Percentiles rank a stretch among this genome's conserved stretches.
Conservation (phyloP, 2,113 vertebrate genomes). For the Galbula dea region DNA sequence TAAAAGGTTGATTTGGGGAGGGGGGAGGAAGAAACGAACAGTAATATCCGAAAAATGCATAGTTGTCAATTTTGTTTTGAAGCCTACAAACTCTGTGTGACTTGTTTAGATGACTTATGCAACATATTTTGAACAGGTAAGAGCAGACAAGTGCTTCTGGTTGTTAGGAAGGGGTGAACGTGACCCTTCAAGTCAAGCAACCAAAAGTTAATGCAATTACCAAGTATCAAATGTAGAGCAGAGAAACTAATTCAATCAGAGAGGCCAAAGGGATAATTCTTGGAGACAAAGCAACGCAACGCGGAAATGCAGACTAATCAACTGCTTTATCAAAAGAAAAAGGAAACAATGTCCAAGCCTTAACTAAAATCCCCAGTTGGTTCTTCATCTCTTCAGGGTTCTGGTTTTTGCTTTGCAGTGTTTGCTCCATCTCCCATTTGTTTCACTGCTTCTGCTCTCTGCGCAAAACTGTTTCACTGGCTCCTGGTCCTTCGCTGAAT, state of each 20-base stretch:
- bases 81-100: background rate
- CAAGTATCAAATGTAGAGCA: constrained; percentile 54
- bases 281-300: constrained; percentile 51
- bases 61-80: background rate
- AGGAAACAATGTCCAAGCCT: constrained; percentile 44
- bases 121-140: background rate
- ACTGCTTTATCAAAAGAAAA: constrained; percentile 43
- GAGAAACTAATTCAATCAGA: constrained; percentile 63
- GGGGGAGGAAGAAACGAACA: background rate
- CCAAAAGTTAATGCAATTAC: constrained; percentile 65
- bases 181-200: constrained; percentile 21
- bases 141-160: background rate
- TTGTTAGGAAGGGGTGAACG: background rate
- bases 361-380: constrained; percentile 26
- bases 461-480: background rate
- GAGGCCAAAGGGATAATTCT: constrained; percentile 51
- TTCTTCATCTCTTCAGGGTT: constrained; percentile 1
- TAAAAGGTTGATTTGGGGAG: background rate
- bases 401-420: constrained; percentile 1
- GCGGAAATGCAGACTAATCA: constrained; percentile 66
- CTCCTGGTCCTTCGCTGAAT: background rate
- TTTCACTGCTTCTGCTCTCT: constrained; percentile 1
- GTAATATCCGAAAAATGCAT: background rate
- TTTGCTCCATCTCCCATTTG: background rate
- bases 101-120: background rate